Base-by-base conservation (phyloP, 2,888 invertebrate species). In the Silvanus unidentatus region DNA sequence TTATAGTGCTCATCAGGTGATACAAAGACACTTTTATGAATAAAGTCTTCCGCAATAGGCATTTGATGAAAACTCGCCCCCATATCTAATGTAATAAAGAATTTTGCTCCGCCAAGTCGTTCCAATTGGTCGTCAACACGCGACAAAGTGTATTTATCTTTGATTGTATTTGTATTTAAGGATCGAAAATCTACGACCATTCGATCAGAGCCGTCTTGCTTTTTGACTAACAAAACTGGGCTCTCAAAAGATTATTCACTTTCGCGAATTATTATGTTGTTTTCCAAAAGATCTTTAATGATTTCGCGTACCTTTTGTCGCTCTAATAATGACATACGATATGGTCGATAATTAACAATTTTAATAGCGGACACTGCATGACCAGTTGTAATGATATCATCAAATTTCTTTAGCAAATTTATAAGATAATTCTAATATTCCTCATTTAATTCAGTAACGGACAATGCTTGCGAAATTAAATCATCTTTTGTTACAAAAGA, bases 1-100 rank as follows among this genome's bases (percentile, higher is more conserved):
- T 68, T 61, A 37, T 51, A 66, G 2, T 64, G 49, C 5, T 63
- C 62, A 27, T 63, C 63, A 0, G 59, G 61, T 3, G 60, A 64
- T 4, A 54, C 51, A 38, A 62, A 59, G 1, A 59, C 65, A 1
- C 62, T 67, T 30, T 60, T 62, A 4, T 45, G 45, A 10, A 57
- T 56, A 16, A 58, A 58, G 3, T 55, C 50, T 34, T 54, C 45
- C 2, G 42, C 44, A 15, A 69, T 48, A 5, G 55, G 57, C n/a
- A 69, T 61, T 35, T 65, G 68, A 37, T 61, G 52, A 51, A 63
- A 62, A 1, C 64, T 68, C 0, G 50, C 44, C 2, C 54, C 54
- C 50, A 65, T 47, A 43, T 70, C 66, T 2, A 70, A 42, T 1
- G 53, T 51, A 9, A 63, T 62, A 37, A 58, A 69, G 40, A 49